These are phyloP conservation scores for Penelope pileata DNA, from an alignment of 2,113 vertebrate species.

Conservation along the genomic window DNA sequence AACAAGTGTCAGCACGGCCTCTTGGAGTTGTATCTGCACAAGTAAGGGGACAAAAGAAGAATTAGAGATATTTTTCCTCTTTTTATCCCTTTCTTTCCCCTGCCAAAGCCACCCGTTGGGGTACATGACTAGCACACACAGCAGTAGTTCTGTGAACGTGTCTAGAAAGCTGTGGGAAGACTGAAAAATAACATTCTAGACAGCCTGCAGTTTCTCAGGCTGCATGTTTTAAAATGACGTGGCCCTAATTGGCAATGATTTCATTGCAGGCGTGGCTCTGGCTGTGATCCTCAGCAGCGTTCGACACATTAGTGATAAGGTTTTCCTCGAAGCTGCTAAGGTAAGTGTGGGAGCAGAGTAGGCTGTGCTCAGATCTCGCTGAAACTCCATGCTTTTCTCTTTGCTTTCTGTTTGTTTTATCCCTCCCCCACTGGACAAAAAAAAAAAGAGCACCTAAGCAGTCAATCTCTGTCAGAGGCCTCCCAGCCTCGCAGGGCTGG, in stretches of 20 bases:
- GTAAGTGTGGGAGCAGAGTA: conserved; percentile 70
- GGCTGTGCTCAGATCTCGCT: not conserved
- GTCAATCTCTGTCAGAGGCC: not conserved
- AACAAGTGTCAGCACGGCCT: accelerated
- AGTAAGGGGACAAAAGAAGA: too few species aligned
- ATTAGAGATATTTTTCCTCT: not conserved
- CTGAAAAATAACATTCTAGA: accelerated
- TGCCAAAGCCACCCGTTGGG: accelerated
- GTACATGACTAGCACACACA: accelerated
- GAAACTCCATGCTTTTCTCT: not conserved
- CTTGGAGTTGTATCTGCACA: accelerated
- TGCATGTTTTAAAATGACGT: accelerated
- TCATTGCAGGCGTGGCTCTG: conserved; percentile 88
- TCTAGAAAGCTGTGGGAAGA: accelerated
- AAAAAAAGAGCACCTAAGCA: too few species aligned
- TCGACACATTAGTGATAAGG: conserved; percentile 91
- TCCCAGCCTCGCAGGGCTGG: accelerated
- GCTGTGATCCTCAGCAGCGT: conserved; percentile 94
- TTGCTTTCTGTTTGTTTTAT: not conserved
- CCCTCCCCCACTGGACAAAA: accelerated
- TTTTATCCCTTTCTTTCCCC: not conserved
- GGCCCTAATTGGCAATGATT: not conserved
- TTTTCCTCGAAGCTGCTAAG: conserved; percentile 97
- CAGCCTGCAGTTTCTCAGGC: not conserved
- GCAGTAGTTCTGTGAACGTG: accelerated